Percentiles rank a stretch among this genome's conserved stretches.
Evolutionary conservation across 1,140 invertebrate species (phyloP).

Genomic region (Agrilus planipennis): DNA sequence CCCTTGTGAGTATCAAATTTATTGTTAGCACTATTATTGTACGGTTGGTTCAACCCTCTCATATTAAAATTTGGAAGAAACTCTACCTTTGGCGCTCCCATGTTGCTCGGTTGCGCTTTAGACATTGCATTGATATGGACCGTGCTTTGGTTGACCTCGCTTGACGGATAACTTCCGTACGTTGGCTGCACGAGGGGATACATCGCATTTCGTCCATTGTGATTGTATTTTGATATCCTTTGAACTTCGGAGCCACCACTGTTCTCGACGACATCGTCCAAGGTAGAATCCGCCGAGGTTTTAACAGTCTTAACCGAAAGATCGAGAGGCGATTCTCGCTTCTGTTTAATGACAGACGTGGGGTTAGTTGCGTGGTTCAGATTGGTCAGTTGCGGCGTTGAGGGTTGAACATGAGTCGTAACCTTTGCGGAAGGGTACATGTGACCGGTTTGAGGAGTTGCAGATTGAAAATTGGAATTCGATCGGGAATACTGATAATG

Average conservation of each 20-base stretch:
- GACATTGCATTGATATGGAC: constrained; percentile 30
- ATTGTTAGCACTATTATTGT: constrained; percentile 10
- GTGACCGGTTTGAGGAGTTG: too few species aligned
- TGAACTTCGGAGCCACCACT: constrained; percentile 36
- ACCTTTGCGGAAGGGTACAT: too few species aligned
- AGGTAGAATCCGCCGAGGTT: constrained; percentile 73
- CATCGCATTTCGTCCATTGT: constrained; percentile 9
- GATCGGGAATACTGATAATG: too few species aligned
- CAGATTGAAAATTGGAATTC: too few species aligned
- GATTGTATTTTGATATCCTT: constrained; percentile 30
- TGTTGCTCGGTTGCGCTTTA: constrained; percentile 28
- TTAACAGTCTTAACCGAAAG: constrained; percentile 75
- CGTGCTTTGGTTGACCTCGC: constrained; percentile 21
- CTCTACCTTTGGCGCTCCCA: constrained; percentile 54
- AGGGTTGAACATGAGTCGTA: too few species aligned
- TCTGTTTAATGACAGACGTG: constrained; percentile 29
- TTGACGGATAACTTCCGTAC: constrained; percentile 21
- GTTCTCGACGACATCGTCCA: constrained; percentile 47
- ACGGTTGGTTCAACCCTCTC: constrained; percentile 14
- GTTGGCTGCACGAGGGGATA: constrained; percentile 12
- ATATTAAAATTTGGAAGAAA: constrained; percentile 54
- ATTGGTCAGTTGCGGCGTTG: too few species aligned
- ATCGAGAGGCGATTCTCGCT: constrained; percentile 67
- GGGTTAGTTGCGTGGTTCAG: too few species aligned
- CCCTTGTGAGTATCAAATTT: too few species aligned